phyloP scores from a whole-genome alignment of 1,140 invertebrate species.

The Leptinotarsa undecemlineata region DNA sequence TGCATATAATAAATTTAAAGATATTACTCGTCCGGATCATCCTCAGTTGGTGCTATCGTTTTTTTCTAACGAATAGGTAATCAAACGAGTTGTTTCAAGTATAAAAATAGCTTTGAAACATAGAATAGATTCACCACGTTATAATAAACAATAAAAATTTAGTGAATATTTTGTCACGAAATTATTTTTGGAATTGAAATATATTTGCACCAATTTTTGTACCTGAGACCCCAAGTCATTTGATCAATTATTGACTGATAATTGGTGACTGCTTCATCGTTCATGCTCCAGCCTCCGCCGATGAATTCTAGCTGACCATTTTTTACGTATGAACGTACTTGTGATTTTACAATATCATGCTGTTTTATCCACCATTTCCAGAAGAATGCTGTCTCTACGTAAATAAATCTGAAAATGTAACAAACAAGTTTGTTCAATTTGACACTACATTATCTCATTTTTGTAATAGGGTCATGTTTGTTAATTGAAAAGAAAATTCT shows the following conservation, averaged over 20 bases:
- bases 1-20: too few relatives aligned
- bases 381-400: conserved; percentile 60
- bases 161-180: background rate
- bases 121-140: too few relatives aligned
- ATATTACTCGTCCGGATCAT: too few relatives aligned
- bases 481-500: too few relatives aligned
- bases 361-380: conserved; percentile 73
- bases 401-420: conserved; percentile 47
- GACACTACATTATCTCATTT: too few relatives aligned
- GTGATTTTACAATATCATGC: conserved; percentile 57
- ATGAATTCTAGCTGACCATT: conserved; percentile 77
- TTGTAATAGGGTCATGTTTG: too few relatives aligned
- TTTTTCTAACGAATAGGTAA: too few relatives aligned
- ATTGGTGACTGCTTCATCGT: conserved; percentile 80
- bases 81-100: too few relatives aligned
- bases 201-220: background rate
- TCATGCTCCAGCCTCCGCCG: conserved; percentile 75
- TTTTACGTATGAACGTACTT: conserved; percentile 55
- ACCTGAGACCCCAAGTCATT: conserved; percentile 69
- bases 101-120: too few relatives aligned
- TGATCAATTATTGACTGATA: conserved; percentile 87
- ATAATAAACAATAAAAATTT: too few relatives aligned
- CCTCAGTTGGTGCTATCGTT: too few relatives aligned
- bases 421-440: too few relatives aligned
- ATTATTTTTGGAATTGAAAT: background rate